These are phyloP conservation scores for Prosapia bicincta DNA, from an alignment of 2,888 invertebrate species.

Conservation along the genomic window DNA sequence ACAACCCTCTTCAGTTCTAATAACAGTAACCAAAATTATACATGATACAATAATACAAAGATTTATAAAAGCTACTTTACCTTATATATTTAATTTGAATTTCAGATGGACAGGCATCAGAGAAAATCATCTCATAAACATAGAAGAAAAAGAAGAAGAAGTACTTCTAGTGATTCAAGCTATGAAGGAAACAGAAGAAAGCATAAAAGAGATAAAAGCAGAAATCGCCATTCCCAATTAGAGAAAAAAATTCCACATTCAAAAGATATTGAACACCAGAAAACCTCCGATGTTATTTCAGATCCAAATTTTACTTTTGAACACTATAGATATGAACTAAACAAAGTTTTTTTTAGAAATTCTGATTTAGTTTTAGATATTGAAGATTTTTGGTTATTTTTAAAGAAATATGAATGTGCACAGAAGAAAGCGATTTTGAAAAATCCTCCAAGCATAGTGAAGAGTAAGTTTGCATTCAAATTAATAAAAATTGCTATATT, in stretches of 20 bases:
- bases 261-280: neutral
- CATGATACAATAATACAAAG: too few species aligned
- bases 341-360: slow-evolving; percentile 61
- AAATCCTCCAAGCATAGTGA: slow-evolving; percentile 25
- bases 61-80: too few species aligned
- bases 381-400: slow-evolving; percentile 85
- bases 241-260: neutral
- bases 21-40: too few species aligned
- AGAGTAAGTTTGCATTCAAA: neutral
- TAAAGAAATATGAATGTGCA: slow-evolving; percentile 74
- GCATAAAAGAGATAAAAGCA: neutral
- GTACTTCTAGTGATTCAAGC: slow-evolving; percentile 10
- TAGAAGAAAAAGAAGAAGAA: slow-evolving; percentile 8
- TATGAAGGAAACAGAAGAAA: slow-evolving; percentile 5
- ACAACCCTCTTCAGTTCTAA: too few species aligned
- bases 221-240: neutral
- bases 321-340: slow-evolving; percentile 60
- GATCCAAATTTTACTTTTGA: slow-evolving; percentile 53
- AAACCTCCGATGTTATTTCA: neutral
- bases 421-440: slow-evolving; percentile 51
- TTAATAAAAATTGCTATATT: too few species aligned
- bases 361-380: slow-evolving; percentile 60
- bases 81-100: neutral
- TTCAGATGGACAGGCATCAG: neutral
- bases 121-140: neutral